These are phyloP conservation scores for Pyxicephalus adspersus DNA, from an alignment of 2,113 vertebrate species.

Conservation along the genomic window DNA sequence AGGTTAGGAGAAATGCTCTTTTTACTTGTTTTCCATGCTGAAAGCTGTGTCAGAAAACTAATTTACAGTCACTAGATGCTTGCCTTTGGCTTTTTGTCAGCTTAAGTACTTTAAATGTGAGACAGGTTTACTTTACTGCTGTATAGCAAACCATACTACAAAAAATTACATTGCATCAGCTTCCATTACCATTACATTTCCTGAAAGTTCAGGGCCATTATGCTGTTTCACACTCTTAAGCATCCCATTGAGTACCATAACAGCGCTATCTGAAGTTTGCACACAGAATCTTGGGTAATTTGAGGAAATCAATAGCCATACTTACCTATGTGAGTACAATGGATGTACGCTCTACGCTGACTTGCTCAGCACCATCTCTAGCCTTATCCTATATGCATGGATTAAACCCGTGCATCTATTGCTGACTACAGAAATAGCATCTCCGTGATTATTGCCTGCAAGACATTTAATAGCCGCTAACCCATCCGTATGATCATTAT, in stretches of 20 bases:
- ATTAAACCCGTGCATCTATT: conserved; percentile 1
- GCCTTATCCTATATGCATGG: conserved; percentile 13
- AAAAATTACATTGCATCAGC: neutral
- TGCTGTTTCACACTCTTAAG: neutral
- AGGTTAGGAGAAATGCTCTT: too few relatives aligned
- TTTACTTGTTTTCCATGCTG: too few relatives aligned
- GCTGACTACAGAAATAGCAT: conserved; percentile 24
- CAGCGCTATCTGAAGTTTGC: neutral
- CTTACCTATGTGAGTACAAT: neutral
- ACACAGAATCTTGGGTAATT: neutral
- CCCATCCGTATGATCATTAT: conserved; percentile 41
- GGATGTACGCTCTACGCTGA: neutral
- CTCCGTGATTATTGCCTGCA: conserved; percentile 29
- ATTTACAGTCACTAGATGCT: too few relatives aligned
- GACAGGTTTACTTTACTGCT: neutral
- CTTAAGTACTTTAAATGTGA: too few relatives aligned
- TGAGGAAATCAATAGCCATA: conserved; percentile 18
- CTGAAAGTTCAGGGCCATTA: conserved; percentile 6
- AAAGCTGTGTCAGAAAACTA: too few relatives aligned
- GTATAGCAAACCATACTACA: neutral
- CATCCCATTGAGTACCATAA: neutral
- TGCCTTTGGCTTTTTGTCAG: too few relatives aligned
- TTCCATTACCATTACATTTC: conserved; percentile 9
- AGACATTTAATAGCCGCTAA: conserved; percentile 34
- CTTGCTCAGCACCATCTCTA: neutral